Percentiles rank a stretch among this genome's conserved stretches.
Conservation (phyloP, 2,113 vertebrate species). For the Mesocricetus auratus region DNA sequence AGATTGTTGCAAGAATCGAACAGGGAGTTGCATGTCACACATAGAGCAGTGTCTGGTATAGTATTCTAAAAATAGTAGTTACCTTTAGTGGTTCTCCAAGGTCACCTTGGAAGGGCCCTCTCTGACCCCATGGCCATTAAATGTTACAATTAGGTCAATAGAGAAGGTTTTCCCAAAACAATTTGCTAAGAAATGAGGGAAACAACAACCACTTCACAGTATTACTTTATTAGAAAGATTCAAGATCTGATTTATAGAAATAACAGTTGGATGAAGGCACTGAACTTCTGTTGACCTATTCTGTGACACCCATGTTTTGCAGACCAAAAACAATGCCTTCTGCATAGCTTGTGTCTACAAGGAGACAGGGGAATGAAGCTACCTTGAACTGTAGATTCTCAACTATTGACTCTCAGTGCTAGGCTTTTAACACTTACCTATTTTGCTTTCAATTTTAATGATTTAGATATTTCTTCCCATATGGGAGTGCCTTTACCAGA, state of each 20-base stretch:
- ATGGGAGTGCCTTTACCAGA: neutral
- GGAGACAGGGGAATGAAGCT: neutral
- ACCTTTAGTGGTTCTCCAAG: neutral
- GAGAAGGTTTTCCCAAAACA: neutral
- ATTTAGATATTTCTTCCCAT: neutral
- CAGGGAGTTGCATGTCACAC: neutral
- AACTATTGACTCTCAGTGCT: neutral
- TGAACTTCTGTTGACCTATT: no score
- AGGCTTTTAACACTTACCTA: neutral
- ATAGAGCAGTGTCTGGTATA: neutral
- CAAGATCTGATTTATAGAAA: neutral
- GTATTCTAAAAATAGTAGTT: neutral
- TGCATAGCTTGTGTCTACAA: neutral
- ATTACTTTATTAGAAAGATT: neutral
- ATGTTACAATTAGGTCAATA: neutral
- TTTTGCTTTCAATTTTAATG: neutral
- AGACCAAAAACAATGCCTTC: neutral
- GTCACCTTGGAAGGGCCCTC: neutral
- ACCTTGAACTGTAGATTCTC: neutral
- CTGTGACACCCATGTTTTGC: neutral
- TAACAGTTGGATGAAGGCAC: neutral
- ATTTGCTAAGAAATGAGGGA: neutral
- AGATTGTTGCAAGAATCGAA: no score
- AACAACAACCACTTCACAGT: neutral
- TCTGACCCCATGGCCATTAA: neutral